These are phyloP conservation scores for Hirudinaria manillensis DNA, from an alignment of 2,888 invertebrate species.

Conservation along the genomic window DNA sequence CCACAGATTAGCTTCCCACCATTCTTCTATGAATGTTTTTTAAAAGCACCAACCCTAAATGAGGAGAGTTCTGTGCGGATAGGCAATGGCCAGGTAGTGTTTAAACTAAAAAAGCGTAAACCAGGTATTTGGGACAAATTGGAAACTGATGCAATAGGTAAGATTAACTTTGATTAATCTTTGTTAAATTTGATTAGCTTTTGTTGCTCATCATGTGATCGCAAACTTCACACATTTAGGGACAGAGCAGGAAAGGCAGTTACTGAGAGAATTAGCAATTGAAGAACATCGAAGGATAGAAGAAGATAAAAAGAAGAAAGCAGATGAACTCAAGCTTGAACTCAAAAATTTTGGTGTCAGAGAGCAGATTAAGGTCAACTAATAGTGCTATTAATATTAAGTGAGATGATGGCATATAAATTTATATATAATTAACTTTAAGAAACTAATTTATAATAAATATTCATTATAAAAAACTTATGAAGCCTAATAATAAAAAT, in stretches of 20 bases:
- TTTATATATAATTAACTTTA: neutral
- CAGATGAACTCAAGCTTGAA: constrained; percentile 46
- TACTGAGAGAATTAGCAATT: constrained; percentile 57
- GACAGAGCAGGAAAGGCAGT: constrained; percentile 46
- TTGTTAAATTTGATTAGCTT: neutral
- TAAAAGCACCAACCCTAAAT: constrained; percentile 56
- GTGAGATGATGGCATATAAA: neutral
- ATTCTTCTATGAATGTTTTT: constrained; percentile 69
- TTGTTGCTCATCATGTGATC: neutral
- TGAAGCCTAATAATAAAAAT: no score
- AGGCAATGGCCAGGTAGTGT: constrained; percentile 62
- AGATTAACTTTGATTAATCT: neutral
- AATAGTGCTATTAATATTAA: constrained; percentile 2
- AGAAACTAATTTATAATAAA: neutral
- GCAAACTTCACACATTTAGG: constrained; percentile 32
- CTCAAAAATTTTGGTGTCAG: constrained; percentile 58
- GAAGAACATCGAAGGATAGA: constrained; percentile 55
- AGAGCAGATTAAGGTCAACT: constrained; percentile 60
- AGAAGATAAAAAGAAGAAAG: constrained; percentile 59
- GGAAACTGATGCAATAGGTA: constrained; percentile 36
- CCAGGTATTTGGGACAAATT: constrained; percentile 50
- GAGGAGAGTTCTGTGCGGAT: constrained; percentile 62
- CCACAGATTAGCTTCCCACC: constrained; percentile 64
- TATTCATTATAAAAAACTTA: neutral
- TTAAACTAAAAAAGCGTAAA: constrained; percentile 65